Base-by-base conservation (phyloP, 2,888 invertebrate species). In the Campoplex capitator region DNA sequence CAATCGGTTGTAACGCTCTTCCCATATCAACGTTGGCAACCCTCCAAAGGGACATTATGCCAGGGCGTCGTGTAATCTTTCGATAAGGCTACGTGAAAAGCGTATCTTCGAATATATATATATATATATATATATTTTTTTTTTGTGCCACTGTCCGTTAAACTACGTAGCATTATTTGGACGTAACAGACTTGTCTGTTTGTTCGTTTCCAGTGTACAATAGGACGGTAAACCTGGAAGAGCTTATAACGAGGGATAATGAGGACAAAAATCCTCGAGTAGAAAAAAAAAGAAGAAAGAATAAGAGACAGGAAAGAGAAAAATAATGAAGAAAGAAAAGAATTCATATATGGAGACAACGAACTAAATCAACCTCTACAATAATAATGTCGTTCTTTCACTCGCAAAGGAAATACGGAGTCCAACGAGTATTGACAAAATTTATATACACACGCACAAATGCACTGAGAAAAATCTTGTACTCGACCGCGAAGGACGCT, bases 11-110 rank as follows among this genome's bases (percentile, higher is more conserved):
- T 87, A 84, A 84, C 85, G 81, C 68, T 74, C 86, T 88, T 74
- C 87, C 90, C 90, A 85, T 91, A 91, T 91, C 91, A 90, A 90
- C 90, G 91, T 91, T 92, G 92, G 91, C 92, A 86, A 86, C 23
- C 56, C 77, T 92, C 92, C 92, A 92, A 89, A 75, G 84, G 85
- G 75, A 88, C 89, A 89, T 83, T 80, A 86, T 88, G 82, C 88
- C 81, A 74, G 88, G 89, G 88, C 89, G 86, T 89, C 89, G 89
- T 87, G 90, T 91, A 91, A 91, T 91, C 90, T 91, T 91, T 92
- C 91, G 91, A 92, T 92, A 88, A 89, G 71, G 80, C 83, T 35
- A 54, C 38, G 68, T 23, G 76, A 38, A 28, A 71, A 38, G 28
- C 62, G 71, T 80, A 48, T 23, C 45, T 67, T 9, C 23, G 3